phyloP scores from a whole-genome alignment of 2,113 vertebrate species.

The Apteryx mantelli region DNA sequence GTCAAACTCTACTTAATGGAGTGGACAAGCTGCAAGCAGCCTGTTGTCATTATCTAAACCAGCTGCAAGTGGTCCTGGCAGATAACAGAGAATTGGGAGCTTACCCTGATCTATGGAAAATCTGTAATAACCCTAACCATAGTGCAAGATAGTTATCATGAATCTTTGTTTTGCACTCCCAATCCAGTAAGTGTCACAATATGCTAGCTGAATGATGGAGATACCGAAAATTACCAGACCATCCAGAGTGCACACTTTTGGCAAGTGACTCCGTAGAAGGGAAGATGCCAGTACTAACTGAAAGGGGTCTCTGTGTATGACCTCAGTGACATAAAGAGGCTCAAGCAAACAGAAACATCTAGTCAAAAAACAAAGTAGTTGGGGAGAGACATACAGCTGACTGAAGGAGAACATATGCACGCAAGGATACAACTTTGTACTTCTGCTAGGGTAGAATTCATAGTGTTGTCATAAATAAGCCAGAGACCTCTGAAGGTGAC shows the following conservation, averaged over 20 bases:
- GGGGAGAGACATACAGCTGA: neutral
- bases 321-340: neutral
- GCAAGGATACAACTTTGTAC: neutral
- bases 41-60: neutral
- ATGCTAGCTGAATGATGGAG: neutral
- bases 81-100: neutral
- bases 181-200: neutral
- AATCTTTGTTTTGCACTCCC: neutral
- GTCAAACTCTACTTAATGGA: neutral
- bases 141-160: neutral
- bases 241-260: slow-evolving; percentile 1
- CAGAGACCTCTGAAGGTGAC: neutral
- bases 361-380: neutral
- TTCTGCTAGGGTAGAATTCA: neutral
- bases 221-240: neutral
- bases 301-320: slow-evolving; percentile 4
- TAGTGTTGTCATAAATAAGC: neutral
- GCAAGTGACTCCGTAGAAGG: neutral
- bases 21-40: neutral
- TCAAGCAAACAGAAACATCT: neutral
- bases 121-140: neutral
- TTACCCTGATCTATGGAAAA: neutral
- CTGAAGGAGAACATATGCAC: neutral
- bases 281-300: neutral
- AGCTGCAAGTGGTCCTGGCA: neutral